Conservation (phyloP, 2,888 invertebrate species). For the Caenorhabditis sp. region DNA sequence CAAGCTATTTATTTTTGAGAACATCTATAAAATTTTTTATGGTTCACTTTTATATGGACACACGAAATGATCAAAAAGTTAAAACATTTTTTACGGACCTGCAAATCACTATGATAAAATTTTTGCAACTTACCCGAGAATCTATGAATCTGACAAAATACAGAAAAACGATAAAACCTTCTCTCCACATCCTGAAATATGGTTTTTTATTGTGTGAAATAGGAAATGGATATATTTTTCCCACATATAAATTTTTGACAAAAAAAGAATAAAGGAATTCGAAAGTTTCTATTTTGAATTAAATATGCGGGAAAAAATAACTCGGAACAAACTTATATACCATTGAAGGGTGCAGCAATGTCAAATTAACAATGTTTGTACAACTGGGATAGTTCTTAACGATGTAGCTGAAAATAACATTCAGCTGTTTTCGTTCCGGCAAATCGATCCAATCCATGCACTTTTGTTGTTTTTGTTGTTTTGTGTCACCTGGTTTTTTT, state of each 20-base stretch:
- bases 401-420: neutral
- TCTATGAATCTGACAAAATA: too few relatives aligned
- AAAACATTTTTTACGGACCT: too few relatives aligned
- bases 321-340: neutral
- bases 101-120: too few relatives aligned
- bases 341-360: neutral
- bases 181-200: too few relatives aligned
- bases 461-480: neutral
- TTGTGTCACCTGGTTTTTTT: neutral
- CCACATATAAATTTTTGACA: neutral
- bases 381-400: neutral
- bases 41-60: too few relatives aligned
- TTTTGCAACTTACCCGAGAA: too few relatives aligned
- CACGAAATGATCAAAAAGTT: too few relatives aligned
- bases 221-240: neutral
- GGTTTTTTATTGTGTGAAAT: neutral
- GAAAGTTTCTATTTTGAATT: neutral
- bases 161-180: too few relatives aligned
- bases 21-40: too few relatives aligned
- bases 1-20: too few relatives aligned
- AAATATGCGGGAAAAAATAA: neutral
- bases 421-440: neutral
- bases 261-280: too few relatives aligned
- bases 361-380: constrained; percentile 7
- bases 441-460: neutral